Evolutionary conservation across 1,140 invertebrate genomes (phyloP).

Genomic region (Lamellibrachia luymesi): DNA sequence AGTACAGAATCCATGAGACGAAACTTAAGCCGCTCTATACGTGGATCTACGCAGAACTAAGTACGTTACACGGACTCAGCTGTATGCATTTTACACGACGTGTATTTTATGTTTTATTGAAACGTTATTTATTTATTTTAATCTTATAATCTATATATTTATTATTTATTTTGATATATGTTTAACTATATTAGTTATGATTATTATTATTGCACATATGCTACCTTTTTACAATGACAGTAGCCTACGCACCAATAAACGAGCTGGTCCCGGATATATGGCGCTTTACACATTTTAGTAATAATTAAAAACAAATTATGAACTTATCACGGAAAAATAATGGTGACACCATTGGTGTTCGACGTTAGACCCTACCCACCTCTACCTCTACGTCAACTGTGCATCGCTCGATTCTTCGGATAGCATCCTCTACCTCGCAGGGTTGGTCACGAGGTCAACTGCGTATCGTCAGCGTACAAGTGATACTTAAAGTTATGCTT

Average conservation of each 20-base stretch:
- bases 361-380: background rate
- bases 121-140: too few relatives aligned
- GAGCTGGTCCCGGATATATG: too few relatives aligned
- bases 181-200: too few relatives aligned
- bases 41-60: background rate
- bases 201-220: too few relatives aligned
- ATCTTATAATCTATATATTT: too few relatives aligned
- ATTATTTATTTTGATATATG: too few relatives aligned
- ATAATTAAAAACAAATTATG: background rate
- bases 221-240: too few relatives aligned
- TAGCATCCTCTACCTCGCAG: background rate
- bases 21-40: background rate
- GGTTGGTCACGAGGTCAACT: background rate
- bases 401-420: background rate
- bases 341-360: background rate
- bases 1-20: background rate
- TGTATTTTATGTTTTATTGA: background rate
- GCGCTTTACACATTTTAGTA: too few relatives aligned
- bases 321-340: background rate
- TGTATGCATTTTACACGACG: background rate
- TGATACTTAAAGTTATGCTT: background rate
- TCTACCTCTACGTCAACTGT: background rate
- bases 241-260: too few relatives aligned
- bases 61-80: background rate
- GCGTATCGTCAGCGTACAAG: background rate